phyloP scores from a whole-genome alignment of 1,140 invertebrate genomes.

The Latrodectus geometricus region DNA sequence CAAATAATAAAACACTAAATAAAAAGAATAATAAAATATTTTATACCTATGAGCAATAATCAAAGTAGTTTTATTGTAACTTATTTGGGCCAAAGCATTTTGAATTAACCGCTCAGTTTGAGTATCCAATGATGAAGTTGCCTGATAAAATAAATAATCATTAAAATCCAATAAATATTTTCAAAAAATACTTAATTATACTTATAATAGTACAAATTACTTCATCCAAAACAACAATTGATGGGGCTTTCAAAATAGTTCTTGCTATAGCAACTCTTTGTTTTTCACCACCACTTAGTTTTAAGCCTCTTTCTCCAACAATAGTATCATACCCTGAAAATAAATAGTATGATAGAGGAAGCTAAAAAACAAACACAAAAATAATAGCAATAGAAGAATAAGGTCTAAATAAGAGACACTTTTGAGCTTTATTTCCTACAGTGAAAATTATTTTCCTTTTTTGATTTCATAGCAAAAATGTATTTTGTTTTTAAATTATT shows the following conservation, averaged over 20 bases:
- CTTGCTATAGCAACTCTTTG: slow-evolving; percentile 93
- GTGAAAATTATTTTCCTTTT: too few relatives aligned
- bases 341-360: slow-evolving; percentile 65
- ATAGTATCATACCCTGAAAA: slow-evolving; percentile 69
- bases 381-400: too few relatives aligned
- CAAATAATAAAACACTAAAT: neutral
- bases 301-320: slow-evolving; percentile 71
- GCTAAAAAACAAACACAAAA: too few relatives aligned
- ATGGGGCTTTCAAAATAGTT: slow-evolving; percentile 87
- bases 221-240: slow-evolving; percentile 90
- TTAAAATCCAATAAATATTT: neutral
- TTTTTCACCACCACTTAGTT: slow-evolving; percentile 85
- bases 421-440: too few relatives aligned
- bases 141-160: slow-evolving; percentile 62
- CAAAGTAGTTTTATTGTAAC: slow-evolving; percentile 87
- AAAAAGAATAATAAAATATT: too few relatives aligned
- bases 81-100: slow-evolving; percentile 79
- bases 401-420: too few relatives aligned
- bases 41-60: slow-evolving; percentile 86
- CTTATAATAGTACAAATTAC: slow-evolving; percentile 72
- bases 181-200: neutral
- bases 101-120: slow-evolving; percentile 69
- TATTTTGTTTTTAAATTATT: too few relatives aligned
- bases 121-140: slow-evolving; percentile 69
- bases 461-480: too few relatives aligned